These are phyloP conservation scores for Acanthosoma haemorrhoidale DNA, from an alignment of 2,888 invertebrate species.

Conservation along the genomic window DNA sequence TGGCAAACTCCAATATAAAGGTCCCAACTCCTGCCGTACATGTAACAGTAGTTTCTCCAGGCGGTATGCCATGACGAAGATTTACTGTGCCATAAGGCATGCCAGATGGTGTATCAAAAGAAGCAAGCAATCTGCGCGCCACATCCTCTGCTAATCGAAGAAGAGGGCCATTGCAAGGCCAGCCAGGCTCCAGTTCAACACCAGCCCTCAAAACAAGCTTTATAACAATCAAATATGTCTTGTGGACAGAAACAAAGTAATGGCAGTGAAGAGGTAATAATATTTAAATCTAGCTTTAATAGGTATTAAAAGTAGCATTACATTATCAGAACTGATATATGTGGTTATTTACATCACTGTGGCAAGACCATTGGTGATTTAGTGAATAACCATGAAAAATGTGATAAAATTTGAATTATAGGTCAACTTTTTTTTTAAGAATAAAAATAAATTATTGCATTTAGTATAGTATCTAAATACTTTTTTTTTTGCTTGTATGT, in stretches of 20 bases:
- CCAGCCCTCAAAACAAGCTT: slow-evolving; percentile 57
- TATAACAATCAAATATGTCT: slow-evolving; percentile 24
- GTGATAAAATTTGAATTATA: too few species aligned
- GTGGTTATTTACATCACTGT: too few species aligned
- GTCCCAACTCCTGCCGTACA: slow-evolving; percentile 98
- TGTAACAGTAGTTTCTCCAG: slow-evolving; percentile 91
- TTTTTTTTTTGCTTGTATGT: too few species aligned
- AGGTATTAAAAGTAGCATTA: too few species aligned
- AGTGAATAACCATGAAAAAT: too few species aligned
- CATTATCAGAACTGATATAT: too few species aligned
- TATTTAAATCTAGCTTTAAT: too few species aligned
- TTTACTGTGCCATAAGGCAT: slow-evolving; percentile 99
- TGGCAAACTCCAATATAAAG: slow-evolving; percentile 92
- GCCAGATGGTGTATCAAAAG: slow-evolving; percentile 83
- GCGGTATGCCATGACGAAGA: slow-evolving; percentile 82
- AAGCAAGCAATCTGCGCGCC: slow-evolving; percentile 82
- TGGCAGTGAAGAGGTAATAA: too few species aligned
- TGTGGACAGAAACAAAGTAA: not conserved
- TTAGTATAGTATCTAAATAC: too few species aligned
- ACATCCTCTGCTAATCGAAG: slow-evolving; percentile 90
- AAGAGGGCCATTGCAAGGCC: slow-evolving; percentile 96
- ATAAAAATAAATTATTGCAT: too few species aligned
- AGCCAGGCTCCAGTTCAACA: slow-evolving; percentile 77
- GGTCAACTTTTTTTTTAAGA: too few species aligned
- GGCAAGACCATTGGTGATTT: too few species aligned